Evolutionary conservation across 2,888 invertebrate genomes (phyloP).

Genomic region (Pardosa pseudoannulata): DNA sequence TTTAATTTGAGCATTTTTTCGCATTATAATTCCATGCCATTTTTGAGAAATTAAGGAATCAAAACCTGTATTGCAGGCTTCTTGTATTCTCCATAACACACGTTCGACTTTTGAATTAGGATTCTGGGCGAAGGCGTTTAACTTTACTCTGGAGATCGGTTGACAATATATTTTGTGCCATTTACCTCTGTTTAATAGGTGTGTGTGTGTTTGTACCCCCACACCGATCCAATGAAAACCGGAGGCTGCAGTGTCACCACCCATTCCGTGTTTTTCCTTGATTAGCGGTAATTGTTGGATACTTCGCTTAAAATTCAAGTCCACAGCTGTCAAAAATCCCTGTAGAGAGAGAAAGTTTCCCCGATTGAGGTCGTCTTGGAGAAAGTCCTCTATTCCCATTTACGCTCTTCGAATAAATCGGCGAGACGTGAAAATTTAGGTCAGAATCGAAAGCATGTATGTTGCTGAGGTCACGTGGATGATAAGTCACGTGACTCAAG

Average conservation of each 20-base stretch:
- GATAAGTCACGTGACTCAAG: slow-evolving; percentile 47
- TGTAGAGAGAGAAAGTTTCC: not conserved
- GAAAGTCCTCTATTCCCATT: not conserved
- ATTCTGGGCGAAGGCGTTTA: too few relatives aligned
- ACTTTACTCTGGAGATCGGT: too few relatives aligned
- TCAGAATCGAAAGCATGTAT: slow-evolving; percentile 63
- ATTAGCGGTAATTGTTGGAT: not conserved
- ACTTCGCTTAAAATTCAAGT: not conserved
- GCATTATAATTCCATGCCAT: too few relatives aligned
- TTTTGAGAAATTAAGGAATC: too few relatives aligned
- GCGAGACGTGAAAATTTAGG: slow-evolving; percentile 35
- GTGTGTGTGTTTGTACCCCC: too few relatives aligned
- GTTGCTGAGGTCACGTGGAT: slow-evolving; percentile 33
- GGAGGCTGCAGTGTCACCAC: not conserved
- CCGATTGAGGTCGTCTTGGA: not conserved
- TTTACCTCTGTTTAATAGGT: too few relatives aligned
- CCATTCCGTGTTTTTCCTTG: not conserved
- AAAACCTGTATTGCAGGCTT: too few relatives aligned
- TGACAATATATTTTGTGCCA: too few relatives aligned
- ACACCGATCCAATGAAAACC: too few relatives aligned
- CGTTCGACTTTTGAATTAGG: too few relatives aligned
- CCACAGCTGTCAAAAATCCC: not conserved
- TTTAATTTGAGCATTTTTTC: too few relatives aligned
- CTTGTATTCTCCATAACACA: too few relatives aligned
- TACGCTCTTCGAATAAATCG: slow-evolving; percentile 7